Conservation (phyloP, 2,888 invertebrate species). For the Megaustenia siamemsis region DNA sequence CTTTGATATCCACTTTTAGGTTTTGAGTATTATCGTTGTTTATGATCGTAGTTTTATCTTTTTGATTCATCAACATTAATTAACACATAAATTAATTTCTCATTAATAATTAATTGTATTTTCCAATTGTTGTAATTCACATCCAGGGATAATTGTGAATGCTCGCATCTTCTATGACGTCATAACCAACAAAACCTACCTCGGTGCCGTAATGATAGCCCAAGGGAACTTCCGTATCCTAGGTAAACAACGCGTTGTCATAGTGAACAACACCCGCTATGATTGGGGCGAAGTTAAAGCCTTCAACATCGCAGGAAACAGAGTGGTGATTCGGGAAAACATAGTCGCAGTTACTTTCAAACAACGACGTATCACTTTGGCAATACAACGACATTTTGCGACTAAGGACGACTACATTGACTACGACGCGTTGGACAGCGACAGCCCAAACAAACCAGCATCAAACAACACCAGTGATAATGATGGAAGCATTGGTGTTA, state of each 20-base stretch:
- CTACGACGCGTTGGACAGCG: constrained; percentile 16
- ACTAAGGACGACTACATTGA: constrained; percentile 12
- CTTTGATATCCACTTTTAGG: too few relatives aligned
- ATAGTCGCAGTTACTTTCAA: constrained; percentile 58
- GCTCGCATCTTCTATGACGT: constrained; percentile 53
- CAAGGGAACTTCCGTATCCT: constrained; percentile 56
- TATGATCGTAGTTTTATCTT: too few relatives aligned
- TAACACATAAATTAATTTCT: too few relatives aligned
- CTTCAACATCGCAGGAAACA: constrained; percentile 51
- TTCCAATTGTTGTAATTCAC: too few relatives aligned
- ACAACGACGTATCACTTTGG: constrained; percentile 55
- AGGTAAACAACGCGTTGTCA: constrained; percentile 54
- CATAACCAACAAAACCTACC: constrained; percentile 55
- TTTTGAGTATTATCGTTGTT: too few relatives aligned
- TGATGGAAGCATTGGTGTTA: neutral
- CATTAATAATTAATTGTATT: too few relatives aligned
- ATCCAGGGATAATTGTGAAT: constrained; percentile 58
- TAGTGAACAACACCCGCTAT: constrained; percentile 51
- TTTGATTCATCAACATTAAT: too few relatives aligned
- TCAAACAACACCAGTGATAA: neutral
- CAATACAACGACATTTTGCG: constrained; percentile 49
- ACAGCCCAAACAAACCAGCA: neutral
- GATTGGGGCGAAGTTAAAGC: constrained; percentile 53
- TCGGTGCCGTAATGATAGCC: constrained; percentile 57
- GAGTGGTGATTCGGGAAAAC: constrained; percentile 55